Evolutionary conservation across 2,113 vertebrate species (phyloP).

Genomic region (Cepphus grylle): DNA sequence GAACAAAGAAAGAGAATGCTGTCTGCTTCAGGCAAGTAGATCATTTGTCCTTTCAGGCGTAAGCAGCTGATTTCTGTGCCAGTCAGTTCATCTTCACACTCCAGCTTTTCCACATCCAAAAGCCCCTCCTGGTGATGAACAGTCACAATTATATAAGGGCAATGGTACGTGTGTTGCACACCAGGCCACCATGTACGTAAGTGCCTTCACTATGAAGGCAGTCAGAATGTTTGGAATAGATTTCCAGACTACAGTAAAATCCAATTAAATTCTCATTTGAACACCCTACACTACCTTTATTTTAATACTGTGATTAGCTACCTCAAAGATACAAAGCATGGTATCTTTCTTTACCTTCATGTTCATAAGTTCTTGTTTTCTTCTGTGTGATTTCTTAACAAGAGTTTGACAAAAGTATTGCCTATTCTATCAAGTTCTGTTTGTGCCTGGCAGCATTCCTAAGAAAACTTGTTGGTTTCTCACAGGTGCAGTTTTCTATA

Average conservation of each 20-base stretch:
- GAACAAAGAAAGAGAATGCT: slow-evolving; percentile 98
- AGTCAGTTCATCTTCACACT: slow-evolving; percentile 95
- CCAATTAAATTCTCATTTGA: not conserved
- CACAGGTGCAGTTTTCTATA: not conserved
- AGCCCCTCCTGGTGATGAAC: slow-evolving; percentile 85
- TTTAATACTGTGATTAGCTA: not conserved
- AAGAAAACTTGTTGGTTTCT: not conserved
- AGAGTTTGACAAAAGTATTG: not conserved
- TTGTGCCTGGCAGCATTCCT: not conserved
- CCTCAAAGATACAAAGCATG: not conserved
- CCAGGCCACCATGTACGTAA: not conserved
- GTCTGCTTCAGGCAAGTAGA: slow-evolving; percentile 97
- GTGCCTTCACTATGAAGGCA: not conserved
- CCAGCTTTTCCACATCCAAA: slow-evolving; percentile 92
- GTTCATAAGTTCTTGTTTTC: not conserved
- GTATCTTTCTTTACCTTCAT: not conserved
- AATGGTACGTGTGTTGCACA: not conserved
- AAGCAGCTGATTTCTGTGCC: slow-evolving; percentile 96
- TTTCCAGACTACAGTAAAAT: not conserved
- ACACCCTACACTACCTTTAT: not conserved
- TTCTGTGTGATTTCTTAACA: not conserved
- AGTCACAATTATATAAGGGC: not conserved
- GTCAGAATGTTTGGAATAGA: not conserved
- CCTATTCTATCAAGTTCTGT: not conserved
- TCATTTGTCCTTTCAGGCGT: slow-evolving; percentile 97